Base-by-base conservation (phyloP, 2,113 vertebrate species). In the Pan paniscus region DNA sequence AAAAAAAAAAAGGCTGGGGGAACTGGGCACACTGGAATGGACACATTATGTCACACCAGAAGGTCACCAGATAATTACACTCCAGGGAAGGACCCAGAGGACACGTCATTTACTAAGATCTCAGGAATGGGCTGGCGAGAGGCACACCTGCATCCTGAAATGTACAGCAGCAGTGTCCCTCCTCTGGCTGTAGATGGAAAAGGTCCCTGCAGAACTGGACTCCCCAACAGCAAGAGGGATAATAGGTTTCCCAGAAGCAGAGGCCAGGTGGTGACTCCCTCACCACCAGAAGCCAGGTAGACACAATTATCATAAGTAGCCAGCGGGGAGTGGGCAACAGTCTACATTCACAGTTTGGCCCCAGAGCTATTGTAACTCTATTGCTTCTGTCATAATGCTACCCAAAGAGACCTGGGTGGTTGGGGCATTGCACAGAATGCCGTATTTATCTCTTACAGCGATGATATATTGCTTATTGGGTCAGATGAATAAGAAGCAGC, bases 381-480 rank as follows among this genome's bases (percentile, higher is more conserved):
- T 43, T 38, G 22, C 59, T 35, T 40, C 35, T 50, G 35, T 64
- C 59, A 8, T 13, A 4, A 18, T 12, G 35, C 14, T 11, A 2
- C 38, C 16, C 8, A 4, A 43, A 79, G 43, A 5, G 23, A 3
- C 3, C 25, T 7, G 7, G 25, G 4, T 4, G 10, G 59, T 40
- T 2, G 25, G 22, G 20, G 20, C 35, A 14, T 4, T n/a, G 50
- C 35, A 23, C 5, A 38, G 35, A 57, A 23, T n/a, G 14, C 1
- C 46, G 0, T 30, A 3, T 20, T 52, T 38, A 1, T 50, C 40
- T 23, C 25, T 52, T 6, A 22, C 25, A 25, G n/a, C 48, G 10
- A 14, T 10, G 61, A 35, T 2, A 13, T 4, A 6, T 3, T 23
- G 27, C 17, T 10, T 10, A 5, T 40, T 1, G 7, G 8, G n/a